phyloP scores from a whole-genome alignment of 2,797 vertebrate genomes.

The Lerista edwardsae region DNA sequence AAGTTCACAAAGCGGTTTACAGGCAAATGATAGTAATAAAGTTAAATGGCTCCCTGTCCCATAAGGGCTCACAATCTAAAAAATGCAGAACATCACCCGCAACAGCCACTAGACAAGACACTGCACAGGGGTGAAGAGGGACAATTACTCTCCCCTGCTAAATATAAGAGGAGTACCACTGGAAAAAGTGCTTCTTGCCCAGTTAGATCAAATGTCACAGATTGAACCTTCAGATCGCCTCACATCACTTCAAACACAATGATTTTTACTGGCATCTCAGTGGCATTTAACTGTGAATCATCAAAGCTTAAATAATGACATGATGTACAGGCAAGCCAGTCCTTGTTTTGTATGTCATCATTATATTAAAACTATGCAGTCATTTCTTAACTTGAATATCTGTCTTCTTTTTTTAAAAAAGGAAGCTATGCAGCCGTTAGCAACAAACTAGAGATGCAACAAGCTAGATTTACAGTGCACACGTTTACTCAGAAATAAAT shows the following conservation, averaged over 20 bases:
- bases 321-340: background rate
- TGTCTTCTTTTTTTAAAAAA: slow-evolving; percentile 6
- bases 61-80: too few relatives aligned
- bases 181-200: too few relatives aligned
- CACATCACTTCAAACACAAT: background rate
- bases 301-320: background rate
- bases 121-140: too few relatives aligned
- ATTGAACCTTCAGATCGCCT: background rate
- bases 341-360: background rate
- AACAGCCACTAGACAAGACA: too few relatives aligned
- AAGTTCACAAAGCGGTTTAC: too few relatives aligned
- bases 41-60: too few relatives aligned
- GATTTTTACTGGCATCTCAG: background rate
- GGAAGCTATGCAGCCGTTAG: slow-evolving; percentile 4
- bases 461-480: background rate
- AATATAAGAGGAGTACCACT: too few relatives aligned
- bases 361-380: slow-evolving; percentile 20
- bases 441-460: slow-evolving; percentile 6
- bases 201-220: background rate
- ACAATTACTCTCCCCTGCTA: too few relatives aligned
- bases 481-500: too few relatives aligned
- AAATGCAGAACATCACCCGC: too few relatives aligned
- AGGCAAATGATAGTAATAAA: too few relatives aligned
- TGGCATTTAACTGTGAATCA: background rate
- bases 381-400: slow-evolving; percentile 5